phyloP scores from a whole-genome alignment of 2,888 invertebrate genomes.

The Leucophora obtusa region DNA sequence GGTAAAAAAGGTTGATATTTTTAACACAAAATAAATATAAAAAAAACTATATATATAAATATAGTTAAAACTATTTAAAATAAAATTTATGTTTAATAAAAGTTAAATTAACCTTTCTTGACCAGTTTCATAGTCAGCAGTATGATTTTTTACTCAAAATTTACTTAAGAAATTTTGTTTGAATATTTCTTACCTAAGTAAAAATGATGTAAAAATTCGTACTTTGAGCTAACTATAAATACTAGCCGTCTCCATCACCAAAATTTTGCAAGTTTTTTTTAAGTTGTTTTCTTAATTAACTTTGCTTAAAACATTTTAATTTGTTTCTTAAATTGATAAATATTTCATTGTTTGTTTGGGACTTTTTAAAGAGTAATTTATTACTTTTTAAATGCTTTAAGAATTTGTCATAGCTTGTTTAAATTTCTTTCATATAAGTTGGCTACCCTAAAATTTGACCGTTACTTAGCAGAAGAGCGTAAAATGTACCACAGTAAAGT shows the following conservation, averaged over 20 bases:
- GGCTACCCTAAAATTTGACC: neutral
- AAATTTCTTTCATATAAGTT: neutral
- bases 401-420: slow-evolving; percentile 9
- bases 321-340: neutral
- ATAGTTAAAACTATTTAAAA: neutral
- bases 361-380: neutral
- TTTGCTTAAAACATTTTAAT: too few relatives aligned
- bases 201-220: too few relatives aligned
- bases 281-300: neutral
- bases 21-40: neutral
- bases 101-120: neutral
- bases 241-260: too few relatives aligned
- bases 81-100: neutral
- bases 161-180: too few relatives aligned
- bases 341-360: too few relatives aligned
- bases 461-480: neutral
- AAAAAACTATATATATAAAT: neutral
- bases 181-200: too few relatives aligned
- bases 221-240: too few relatives aligned
- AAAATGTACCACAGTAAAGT: neutral
- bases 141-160: too few relatives aligned
- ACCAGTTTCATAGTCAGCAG: too few relatives aligned
- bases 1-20: neutral
- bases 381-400: neutral
- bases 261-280: too few relatives aligned